These are phyloP conservation scores for Phylloscopus trochiloides DNA, from an alignment of 2,113 vertebrate species.

Conservation along the genomic window DNA sequence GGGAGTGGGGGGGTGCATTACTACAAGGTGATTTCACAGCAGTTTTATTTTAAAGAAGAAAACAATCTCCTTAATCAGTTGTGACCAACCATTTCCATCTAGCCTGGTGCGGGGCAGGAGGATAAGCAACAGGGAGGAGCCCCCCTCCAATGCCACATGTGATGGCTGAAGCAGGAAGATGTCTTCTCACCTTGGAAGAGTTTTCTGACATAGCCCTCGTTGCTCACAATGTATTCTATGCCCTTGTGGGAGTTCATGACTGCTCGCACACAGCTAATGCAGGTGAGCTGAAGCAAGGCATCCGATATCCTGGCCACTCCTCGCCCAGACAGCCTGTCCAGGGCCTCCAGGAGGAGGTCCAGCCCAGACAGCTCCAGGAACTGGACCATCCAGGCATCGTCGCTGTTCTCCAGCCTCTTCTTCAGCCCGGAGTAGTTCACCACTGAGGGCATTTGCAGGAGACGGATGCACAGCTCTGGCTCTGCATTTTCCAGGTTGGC, in stretches of 20 bases:
- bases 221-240: conserved; percentile 93
- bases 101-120: background rate
- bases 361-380: conserved; percentile 93
- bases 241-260: conserved; percentile 93
- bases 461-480: conserved; percentile 92
- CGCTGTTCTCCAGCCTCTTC: conserved; percentile 89
- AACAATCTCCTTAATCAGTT: background rate
- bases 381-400: conserved; percentile 93
- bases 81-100: background rate
- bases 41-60: background rate
- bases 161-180: background rate
- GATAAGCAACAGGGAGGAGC: background rate
- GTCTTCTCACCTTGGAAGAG: conserved; percentile 87
- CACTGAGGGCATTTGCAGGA: conserved; percentile 92
- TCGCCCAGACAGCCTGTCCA: conserved; percentile 90
- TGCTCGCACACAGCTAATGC: conserved; percentile 90
- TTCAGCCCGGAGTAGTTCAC: conserved; percentile 96
- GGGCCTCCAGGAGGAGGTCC: conserved; percentile 92
- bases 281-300: conserved; percentile 94
- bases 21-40: background rate
- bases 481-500: conserved; percentile 95
- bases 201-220: conserved; percentile 92
- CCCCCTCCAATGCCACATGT: rapidly evolving
- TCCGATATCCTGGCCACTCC: conserved; percentile 91
- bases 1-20: too few relatives aligned